Conservation (phyloP, 2,888 invertebrate species). For the Sesamia inferens region DNA sequence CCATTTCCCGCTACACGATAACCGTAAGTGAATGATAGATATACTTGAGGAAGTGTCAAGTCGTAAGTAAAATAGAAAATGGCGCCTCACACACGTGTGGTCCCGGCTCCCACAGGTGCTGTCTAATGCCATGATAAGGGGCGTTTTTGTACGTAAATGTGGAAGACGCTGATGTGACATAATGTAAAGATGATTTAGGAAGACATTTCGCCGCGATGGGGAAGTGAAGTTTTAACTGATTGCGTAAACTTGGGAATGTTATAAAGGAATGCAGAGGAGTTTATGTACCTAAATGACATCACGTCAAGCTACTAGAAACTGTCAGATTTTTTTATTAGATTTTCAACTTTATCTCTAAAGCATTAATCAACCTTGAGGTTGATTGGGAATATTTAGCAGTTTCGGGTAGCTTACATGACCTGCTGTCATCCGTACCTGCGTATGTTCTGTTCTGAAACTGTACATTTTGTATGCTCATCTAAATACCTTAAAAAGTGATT, state of each 20-base stretch:
- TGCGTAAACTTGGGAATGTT: slow-evolving; percentile 44
- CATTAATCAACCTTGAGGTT: too few species aligned
- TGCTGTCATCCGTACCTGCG: too few species aligned
- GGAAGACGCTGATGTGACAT: slow-evolving; percentile 60
- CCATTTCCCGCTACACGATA: slow-evolving; percentile 50
- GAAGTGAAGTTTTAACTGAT: slow-evolving; percentile 58
- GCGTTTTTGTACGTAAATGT: slow-evolving; percentile 57
- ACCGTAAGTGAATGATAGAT: slow-evolving; percentile 60
- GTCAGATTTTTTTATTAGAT: too few species aligned
- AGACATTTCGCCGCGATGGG: slow-evolving; percentile 65
- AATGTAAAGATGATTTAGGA: slow-evolving; percentile 67
- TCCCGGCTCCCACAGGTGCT: slow-evolving; percentile 62
- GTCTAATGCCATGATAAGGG: slow-evolving; percentile 59
- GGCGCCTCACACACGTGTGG: slow-evolving; percentile 60
- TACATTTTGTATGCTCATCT: background rate
- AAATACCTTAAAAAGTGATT: background rate
- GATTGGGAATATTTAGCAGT: too few species aligned
- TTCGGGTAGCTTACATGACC: too few species aligned
- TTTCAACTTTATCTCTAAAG: too few species aligned
- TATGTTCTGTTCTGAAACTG: too few species aligned
- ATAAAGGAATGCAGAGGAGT: slow-evolving; percentile 18
- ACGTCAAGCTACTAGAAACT: too few species aligned
- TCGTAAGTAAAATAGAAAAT: slow-evolving; percentile 67
- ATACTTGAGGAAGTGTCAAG: slow-evolving; percentile 69
- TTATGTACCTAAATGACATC: too few species aligned